phyloP scores from a whole-genome alignment of 1,140 invertebrate genomes.

The Meloidogyne exigua region DNA sequence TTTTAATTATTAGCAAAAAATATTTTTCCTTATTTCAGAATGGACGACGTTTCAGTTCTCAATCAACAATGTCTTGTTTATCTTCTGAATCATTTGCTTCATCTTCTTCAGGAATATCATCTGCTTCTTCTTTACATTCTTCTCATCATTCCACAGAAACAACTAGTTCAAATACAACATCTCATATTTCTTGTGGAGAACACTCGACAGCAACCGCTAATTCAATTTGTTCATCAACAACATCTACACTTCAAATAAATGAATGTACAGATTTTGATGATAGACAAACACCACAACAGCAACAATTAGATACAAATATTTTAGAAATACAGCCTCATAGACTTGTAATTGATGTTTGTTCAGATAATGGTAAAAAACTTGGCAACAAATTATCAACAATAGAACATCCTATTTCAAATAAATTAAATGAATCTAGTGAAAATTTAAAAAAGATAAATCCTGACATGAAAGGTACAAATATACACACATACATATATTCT shows the following conservation, averaged over 20 bases:
- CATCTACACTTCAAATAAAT: slow-evolving; percentile 1
- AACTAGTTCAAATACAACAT: background rate
- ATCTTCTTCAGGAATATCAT: slow-evolving; percentile 52
- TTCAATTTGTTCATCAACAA: slow-evolving; percentile 10
- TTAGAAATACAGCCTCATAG: background rate
- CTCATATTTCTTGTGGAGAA: slow-evolving; percentile 18
- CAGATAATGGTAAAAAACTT: background rate
- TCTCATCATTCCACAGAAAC: slow-evolving; percentile 27
- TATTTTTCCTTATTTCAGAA: slow-evolving; percentile 40
- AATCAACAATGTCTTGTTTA: slow-evolving; percentile 45
- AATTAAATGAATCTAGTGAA: background rate
- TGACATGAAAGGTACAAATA: background rate
- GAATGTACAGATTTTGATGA: background rate
- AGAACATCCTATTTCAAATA: background rate
- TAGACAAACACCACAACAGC: slow-evolving; percentile 19
- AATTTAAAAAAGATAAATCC: background rate
- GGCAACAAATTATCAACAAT: background rate
- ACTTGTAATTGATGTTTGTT: background rate
- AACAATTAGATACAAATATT: background rate
- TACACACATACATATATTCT: no score
- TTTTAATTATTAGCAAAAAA: no score
- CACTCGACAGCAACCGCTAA: background rate
- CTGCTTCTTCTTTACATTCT: slow-evolving; percentile 32
- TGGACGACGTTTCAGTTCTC: slow-evolving; percentile 47
- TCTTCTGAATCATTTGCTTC: slow-evolving; percentile 50